phyloP scores from a whole-genome alignment of 2,113 vertebrate species.

The Mirza zaza region DNA sequence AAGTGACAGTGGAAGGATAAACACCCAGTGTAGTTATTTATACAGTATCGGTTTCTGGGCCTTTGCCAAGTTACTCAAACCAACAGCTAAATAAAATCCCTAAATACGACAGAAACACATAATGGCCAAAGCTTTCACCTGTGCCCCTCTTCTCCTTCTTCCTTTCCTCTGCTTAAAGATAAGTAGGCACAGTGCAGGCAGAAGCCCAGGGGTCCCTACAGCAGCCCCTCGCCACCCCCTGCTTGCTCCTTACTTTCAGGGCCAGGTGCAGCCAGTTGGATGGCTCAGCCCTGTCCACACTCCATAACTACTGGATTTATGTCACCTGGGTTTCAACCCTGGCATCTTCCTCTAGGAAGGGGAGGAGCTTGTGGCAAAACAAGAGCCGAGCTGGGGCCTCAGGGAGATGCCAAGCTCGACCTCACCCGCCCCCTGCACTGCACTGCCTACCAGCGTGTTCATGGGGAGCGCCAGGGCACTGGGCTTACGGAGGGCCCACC shows the following conservation, averaged over 20 bases:
- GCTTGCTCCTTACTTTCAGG: not conserved
- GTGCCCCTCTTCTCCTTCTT: not conserved
- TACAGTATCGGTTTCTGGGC: not conserved
- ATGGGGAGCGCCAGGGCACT: accelerated
- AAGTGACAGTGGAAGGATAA: not conserved
- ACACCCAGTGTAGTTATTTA: constrained; percentile 38
- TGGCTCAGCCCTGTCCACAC: not conserved
- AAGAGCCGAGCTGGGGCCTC: not conserved
- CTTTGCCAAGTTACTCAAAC: constrained; percentile 24
- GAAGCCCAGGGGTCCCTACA: not conserved
- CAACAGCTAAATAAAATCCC: constrained; percentile 3
- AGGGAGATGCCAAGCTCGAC: not conserved
- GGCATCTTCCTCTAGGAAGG: not conserved
- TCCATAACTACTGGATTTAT: not conserved
- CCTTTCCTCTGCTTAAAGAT: not conserved
- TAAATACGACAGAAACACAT: not conserved
- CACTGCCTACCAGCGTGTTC: not conserved
- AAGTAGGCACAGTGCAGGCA: not conserved
- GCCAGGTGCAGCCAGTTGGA: not conserved
- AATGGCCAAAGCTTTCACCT: not conserved
- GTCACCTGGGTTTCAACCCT: not conserved
- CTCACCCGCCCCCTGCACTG: not conserved
- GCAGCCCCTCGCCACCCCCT: not conserved
- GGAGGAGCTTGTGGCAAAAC: not conserved
- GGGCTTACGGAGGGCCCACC: not conserved